Base-by-base conservation (phyloP, 1,140 invertebrate genomes). In the Papilio machaon region DNA sequence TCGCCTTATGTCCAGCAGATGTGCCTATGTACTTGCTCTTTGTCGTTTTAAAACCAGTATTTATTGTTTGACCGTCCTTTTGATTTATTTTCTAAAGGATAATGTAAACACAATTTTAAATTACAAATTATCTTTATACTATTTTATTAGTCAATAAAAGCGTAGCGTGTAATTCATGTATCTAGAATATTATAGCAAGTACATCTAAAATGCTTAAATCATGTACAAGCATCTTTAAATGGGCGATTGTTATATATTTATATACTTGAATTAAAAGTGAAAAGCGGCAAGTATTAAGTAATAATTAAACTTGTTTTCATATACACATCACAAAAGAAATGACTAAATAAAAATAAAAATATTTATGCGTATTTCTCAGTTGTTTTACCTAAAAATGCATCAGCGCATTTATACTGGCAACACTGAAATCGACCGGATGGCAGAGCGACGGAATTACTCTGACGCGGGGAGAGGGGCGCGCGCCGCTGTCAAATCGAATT, bases 401-500 rank as follows among this genome's bases (percentile, higher is more conserved):
- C 81, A 81, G 76, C 78, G 30, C 23, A 64, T 17, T 46, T 81
- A 43, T 49, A 70, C 79, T 88, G 85, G 87, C 89, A 92, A 91
- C 91, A 88, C 89, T 49, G 86, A 47, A 38, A 92, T 93, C 91
- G 92, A 92, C 90, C 91, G 92, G 77, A 79, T 67, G 77, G 58
- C 84, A 79, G 80, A 73, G 80, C 30, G 82, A 78, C 82, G 80
- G 83, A 80, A 81, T 84, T 81, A 80, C 60, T 84, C 81, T 80
- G 87, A 82, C 47, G 74, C 78, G 80, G 85, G 88, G 83, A 84
- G 84, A 84, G 85, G 87, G 86, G 86, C 83, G 86, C 80, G 85
- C 82, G 84, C 80, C 85, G 88, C 89, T 94, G 92, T 94, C 92
- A 94, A 92, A 92, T 90, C 86, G 89, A 90, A 92, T 92, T 90